Conservation (phyloP, 2,113 vertebrate species). For the Thymallus thymallus region DNA sequence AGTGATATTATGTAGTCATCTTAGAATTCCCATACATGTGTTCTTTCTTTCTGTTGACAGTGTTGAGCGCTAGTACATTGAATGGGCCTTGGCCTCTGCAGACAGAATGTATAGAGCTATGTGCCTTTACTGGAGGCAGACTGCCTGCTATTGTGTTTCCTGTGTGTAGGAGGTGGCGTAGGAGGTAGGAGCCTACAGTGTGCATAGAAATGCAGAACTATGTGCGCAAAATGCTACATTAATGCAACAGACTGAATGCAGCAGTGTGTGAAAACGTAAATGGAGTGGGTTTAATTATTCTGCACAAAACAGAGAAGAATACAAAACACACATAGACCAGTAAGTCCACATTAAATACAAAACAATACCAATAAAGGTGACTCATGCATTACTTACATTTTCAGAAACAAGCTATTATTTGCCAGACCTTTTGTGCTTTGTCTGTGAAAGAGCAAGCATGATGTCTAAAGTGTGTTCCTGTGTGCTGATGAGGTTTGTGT, state of each 20-base stretch:
- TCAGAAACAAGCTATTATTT: background rate
- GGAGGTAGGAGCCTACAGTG: background rate
- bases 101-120: background rate
- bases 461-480: background rate
- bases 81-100: background rate
- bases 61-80: no score
- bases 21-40: no score
- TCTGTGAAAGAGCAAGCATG: background rate
- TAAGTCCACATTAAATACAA: no score
- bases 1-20: no score
- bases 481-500: conserved; percentile 29
- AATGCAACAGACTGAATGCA: background rate
- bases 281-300: background rate
- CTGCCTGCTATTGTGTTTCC: background rate
- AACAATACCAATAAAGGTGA: no score
- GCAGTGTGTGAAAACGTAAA: background rate
- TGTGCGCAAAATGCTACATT: background rate
- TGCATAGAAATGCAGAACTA: background rate
- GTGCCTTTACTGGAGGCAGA: background rate
- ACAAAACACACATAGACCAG: background rate
- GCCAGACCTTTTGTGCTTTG: background rate
- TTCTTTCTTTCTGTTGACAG: no score
- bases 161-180: background rate
- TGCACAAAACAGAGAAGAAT: background rate
- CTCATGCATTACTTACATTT: no score